Base-by-base conservation (phyloP, 2,797 vertebrate genomes). In the Alfaro cultratus region DNA sequence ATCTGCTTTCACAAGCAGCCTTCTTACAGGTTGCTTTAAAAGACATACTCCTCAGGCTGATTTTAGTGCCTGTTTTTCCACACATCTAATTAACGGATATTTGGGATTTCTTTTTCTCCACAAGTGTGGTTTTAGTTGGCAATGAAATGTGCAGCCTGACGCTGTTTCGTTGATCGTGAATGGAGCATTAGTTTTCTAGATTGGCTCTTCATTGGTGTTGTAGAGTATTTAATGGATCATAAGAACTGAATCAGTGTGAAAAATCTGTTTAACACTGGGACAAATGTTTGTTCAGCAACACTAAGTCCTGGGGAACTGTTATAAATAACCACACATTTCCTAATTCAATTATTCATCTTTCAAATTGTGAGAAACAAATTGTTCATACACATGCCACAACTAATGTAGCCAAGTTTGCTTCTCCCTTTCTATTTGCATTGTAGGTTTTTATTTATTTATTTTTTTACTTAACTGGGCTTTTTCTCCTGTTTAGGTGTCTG, bases 401-500 rank as follows among this genome's bases (percentile, higher is more conserved):
- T 82, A 12, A 60, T n/a, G 36, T 73, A 73, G 55, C 16, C 5
- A 47, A 51, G 57, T 78, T 78, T 51, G 16, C 74, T 79, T 62
- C 43, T 16, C 41, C 81, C 55, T 64, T 36, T 85, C 67, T 29
- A 11, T 64, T 73, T 75, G 5, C 36, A 39, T 15, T 64, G 11
- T 0, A 72, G 29, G 31, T 83, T 76, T 45, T 11, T 55, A 11
- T 0, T 74, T 36, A 0, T 51, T 49, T 49, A 1, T 16, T 46
- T 16, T 1, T 47, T 47, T 21, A 77, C 55, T 81, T 78, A 34
- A 43, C 23, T 64, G 21, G 10, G 2, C 9, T 21, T 71, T 39
- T 15, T 5, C 11, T 26, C 47, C 31, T 31, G 0, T 18, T 2
- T 87, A 99, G 98, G 98, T 98, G 68, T 97, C 99, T 0, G 99